Conservation (phyloP, 2,888 invertebrate genomes). For the Onchidella celtica region DNA sequence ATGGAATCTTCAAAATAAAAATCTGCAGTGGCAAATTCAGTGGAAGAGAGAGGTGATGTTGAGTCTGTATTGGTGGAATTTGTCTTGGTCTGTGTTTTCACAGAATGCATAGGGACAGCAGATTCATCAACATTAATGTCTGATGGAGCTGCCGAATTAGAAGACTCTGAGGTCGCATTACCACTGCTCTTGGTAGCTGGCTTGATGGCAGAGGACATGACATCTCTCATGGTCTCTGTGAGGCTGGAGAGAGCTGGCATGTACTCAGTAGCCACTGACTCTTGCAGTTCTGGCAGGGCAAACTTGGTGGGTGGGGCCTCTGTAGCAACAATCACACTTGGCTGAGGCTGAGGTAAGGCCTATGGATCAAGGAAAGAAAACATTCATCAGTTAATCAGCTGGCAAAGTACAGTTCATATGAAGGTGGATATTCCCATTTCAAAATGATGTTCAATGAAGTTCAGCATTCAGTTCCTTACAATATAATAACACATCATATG, state of each 20-base stretch:
- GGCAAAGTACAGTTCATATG: background rate
- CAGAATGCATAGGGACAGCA: slow-evolving; percentile 16
- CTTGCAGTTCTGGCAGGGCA: slow-evolving; percentile 42
- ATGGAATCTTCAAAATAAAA: slow-evolving; percentile 94
- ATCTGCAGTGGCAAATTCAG: slow-evolving; percentile 89
- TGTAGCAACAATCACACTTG: slow-evolving; percentile 39
- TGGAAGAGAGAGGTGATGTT: slow-evolving; percentile 74
- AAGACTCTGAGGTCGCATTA: slow-evolving; percentile 9
- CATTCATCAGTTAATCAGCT: background rate
- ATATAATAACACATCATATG: no score
- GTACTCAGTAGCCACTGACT: slow-evolving; percentile 27
- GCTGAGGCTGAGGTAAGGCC: background rate
- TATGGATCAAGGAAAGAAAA: no score
- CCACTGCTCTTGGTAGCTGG: background rate
- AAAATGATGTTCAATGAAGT: no score
- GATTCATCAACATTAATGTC: slow-evolving; percentile 6
- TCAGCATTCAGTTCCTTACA: no score
- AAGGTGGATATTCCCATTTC: no score
- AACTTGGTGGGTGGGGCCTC: slow-evolving; percentile 44
- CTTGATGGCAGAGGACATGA: slow-evolving; percentile 9
- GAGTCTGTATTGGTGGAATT: slow-evolving; percentile 60
- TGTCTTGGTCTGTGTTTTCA: slow-evolving; percentile 42
- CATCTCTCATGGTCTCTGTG: slow-evolving; percentile 10
- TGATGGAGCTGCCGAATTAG: background rate
- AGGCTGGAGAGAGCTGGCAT: slow-evolving; percentile 18